Percentiles rank a stretch among this genome's conserved stretches.
Evolutionary conservation across 2,797 vertebrate genomes (phyloP).

Genomic region (Phrynocephalus guinanensis): DNA sequence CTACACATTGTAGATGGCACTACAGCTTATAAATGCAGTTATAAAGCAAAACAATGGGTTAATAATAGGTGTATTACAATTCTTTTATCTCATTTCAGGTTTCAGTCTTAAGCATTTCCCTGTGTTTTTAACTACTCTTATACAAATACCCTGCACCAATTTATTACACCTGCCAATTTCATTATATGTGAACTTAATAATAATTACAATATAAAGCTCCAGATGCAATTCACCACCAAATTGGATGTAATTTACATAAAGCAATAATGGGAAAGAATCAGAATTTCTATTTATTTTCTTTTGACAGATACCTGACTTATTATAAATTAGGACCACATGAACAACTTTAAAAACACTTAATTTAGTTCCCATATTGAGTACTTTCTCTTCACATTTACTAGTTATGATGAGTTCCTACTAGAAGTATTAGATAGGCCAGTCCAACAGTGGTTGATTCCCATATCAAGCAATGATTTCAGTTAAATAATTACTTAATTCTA

Average conservation of each 20-base stretch:
- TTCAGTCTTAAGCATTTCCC: constrained; percentile 63
- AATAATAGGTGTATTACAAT: constrained; percentile 68
- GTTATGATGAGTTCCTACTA: constrained; percentile 2
- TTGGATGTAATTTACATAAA: constrained; percentile 76
- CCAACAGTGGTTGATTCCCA: neutral
- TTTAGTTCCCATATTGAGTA: constrained; percentile 10
- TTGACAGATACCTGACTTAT: constrained; percentile 62
- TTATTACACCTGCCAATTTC: constrained; percentile 67
- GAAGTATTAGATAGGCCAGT: neutral
- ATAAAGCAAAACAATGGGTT: constrained; percentile 72
- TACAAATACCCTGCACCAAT: constrained; percentile 56
- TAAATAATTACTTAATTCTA: neutral
- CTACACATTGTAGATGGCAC: constrained; percentile 65
- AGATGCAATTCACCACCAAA: constrained; percentile 67
- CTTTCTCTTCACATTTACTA: constrained; percentile 10
- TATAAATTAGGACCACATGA: constrained; percentile 44
- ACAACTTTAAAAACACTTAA: constrained; percentile 55
- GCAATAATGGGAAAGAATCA: constrained; percentile 69
- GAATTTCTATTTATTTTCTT: constrained; percentile 68
- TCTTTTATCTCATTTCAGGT: constrained; percentile 71
- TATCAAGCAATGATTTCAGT: constrained; percentile 17
- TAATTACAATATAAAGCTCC: constrained; percentile 74
- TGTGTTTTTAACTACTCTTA: constrained; percentile 69
- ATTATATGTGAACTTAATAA: constrained; percentile 72
- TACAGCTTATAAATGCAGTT: constrained; percentile 68